Evolutionary conservation across 2,888 invertebrate genomes (phyloP), one percentile per base, ranked within the genome.

Genomic region (Meghimatium bilineatum): DNA sequence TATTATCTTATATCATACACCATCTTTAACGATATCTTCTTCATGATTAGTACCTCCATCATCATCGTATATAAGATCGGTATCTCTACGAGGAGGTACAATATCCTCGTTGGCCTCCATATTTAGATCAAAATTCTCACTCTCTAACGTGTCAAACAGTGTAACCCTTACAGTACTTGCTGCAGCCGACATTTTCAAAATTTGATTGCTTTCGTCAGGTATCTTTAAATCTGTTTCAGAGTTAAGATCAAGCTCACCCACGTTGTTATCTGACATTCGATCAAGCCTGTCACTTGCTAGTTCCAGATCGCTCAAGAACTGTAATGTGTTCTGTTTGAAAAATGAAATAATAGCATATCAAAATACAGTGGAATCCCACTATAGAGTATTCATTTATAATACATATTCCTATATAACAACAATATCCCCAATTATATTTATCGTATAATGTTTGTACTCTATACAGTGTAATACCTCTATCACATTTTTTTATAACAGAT

Each of bases 271-370:
- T 38, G 78, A 72, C n/a, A 63, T 14, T 23, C 44, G 78, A 26
- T 79, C 83, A 36, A 56, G 38, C 49, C 66, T 83, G 32, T 72
- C 83, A 78, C 78, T 78, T 14, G 79, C 83, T 12, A 0, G 8
- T n/a, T 83, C 83, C n/a, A 83, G 66, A 76, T 72, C 72, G 6
- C 63, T 78, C 63, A 83, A 36, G 29, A 69, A 72, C 32, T 83
- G 78, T 60, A 83, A 56, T 26, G 83, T 83, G n/a, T 83, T 83
- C 83, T 83, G 60, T 36, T 71, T 34, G n/a, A 52, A 20, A 49
- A 52, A 74, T 1, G 52, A 74, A 49, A n/a, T 49, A 32, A 10
- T 14, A 56, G 44, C 44, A 8, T 44, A 44, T 44, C 44, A 44
- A 44, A 44, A 12, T 44, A n/a, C n/a, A n/a, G n/a, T n/a, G n/a